Base-by-base conservation (phyloP, 2,888 invertebrate genomes). In the Cataglyphis rosenhaueri region DNA sequence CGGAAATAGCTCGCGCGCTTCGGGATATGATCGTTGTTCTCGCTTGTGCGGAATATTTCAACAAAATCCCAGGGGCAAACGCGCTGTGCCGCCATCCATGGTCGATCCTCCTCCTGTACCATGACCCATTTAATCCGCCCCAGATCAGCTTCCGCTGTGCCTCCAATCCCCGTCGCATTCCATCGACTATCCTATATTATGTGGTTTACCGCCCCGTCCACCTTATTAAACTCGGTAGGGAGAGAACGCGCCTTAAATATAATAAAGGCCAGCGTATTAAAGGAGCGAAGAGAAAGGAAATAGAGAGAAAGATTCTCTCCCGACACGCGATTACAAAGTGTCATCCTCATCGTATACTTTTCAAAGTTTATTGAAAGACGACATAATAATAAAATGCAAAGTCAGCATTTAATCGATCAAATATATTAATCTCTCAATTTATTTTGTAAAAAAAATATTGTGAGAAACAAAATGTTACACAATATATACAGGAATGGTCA, bases 121-220 rank as follows among this genome's bases (percentile, higher is more conserved):
- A 61, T 55, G 89, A 89, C 89, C 90, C 86, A 88, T 83, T 87
- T 90, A 89, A 89, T 90, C 86, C 84, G 81, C 76, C 84, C 87
- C 76, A 87, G 89, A 89, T 89, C 87, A 90, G 89, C 84, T 65
- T 65, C 85, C 84, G 74, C 71, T 65, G 61, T 68, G 59, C 74
- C 75, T 82, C 82, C 48, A 70, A 59, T 74, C 64, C 74, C 79
- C 78, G 68, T 74, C 79, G 73, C 73, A 78, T 78, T 78, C 78
- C 66, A 74, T 81, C 75, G 65, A 48, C 75, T 76, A 61, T 32
- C 65, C 85, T 48, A 76, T 82, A 76, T 82, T 82, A 76, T 76
- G 55, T 74, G 62, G 70, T 73, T 74, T 70, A 78, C 62, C 78
- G 55, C 48, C 65, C 44, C 38, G 52, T 61, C 70, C 35, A 62